These are phyloP conservation scores for Laticauda colubrina DNA, from an alignment of 2,113 vertebrate genomes.

Conservation along the genomic window DNA sequence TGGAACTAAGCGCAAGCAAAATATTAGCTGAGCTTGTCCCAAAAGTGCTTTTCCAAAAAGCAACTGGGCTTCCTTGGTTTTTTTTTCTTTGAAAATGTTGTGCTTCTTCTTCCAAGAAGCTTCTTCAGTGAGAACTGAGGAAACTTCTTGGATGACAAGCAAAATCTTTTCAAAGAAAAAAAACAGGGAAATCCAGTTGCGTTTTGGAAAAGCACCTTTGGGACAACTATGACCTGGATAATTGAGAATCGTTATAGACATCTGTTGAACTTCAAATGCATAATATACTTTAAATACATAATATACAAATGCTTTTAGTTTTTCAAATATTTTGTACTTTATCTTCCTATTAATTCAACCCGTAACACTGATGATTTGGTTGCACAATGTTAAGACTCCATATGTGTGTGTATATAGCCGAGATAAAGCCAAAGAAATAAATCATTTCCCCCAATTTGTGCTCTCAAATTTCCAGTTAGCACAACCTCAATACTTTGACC, in stretches of 20 bases:
- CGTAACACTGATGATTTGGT: neutral
- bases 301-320: neutral
- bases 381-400: neutral
- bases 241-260: neutral
- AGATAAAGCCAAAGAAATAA: neutral
- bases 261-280: neutral
- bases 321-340: no score
- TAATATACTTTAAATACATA: neutral
- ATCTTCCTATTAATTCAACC: neutral
- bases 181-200: no score
- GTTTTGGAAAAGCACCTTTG: neutral
- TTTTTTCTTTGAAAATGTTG: neutral
- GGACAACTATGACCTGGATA: neutral
- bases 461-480: neutral
- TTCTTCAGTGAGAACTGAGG: no score
- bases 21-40: neutral
- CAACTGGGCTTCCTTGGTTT: no score
- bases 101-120: neutral
- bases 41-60: neutral
- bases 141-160: neutral
- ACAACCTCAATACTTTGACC: neutral
- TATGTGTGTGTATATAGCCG: neutral
- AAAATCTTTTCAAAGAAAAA: no score
- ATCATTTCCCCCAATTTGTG: neutral
- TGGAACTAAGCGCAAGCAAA: neutral